Base-by-base conservation (phyloP, 2,113 vertebrate species). In the Semnornis frantzii region DNA sequence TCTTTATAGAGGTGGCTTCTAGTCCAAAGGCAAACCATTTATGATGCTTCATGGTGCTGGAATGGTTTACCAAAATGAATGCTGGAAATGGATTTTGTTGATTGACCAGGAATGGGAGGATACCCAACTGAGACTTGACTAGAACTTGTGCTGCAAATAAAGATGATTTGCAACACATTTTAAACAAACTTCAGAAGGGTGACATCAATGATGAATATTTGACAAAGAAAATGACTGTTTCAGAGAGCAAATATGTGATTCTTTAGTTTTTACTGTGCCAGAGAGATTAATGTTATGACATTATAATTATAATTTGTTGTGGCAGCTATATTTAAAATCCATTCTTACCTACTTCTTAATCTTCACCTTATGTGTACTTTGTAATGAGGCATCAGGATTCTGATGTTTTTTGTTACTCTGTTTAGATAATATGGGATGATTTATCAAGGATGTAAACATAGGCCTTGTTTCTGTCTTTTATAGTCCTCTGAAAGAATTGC, bases 401-500 rank as follows among this genome's bases (percentile, higher is more conserved):
- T 80, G 14, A 7, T 23, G 64, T 30, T 42, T 54, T 37, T 70
- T 55, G 6, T 60, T 27, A 19, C 17, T 82, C 2, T 44, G 6
- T 94, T 74, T 60, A 62, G 11, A 80, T 24, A 42, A 33, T 70
- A 52, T 30, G 24, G 12, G 14, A 37, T 30, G 8, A 25, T 60
- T 82, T 37, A 21, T 24, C 44, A 75, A 28, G 30, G 57, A 25
- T 66, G 18, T 81, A 87, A 92, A 44, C 12, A n/a, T 14, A 70
- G 28, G 8, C 59, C 27, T 57, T 82, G 27, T 76, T 93, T 95
- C 95, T 87, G 21, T 62, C 48, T 91, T 70, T 66, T 74, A 25
- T 50, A 33, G 46, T 93, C 12, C 42, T 59, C 90, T 96, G 89
- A 94, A 83, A 89, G 88, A 55, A 75, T 79, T 52, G 2, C 48